A percentile compares a stretch with the other conserved stretches of the same genome.
Conservation (phyloP, 2,797 vertebrate genomes). For the Amniataba percoides region DNA sequence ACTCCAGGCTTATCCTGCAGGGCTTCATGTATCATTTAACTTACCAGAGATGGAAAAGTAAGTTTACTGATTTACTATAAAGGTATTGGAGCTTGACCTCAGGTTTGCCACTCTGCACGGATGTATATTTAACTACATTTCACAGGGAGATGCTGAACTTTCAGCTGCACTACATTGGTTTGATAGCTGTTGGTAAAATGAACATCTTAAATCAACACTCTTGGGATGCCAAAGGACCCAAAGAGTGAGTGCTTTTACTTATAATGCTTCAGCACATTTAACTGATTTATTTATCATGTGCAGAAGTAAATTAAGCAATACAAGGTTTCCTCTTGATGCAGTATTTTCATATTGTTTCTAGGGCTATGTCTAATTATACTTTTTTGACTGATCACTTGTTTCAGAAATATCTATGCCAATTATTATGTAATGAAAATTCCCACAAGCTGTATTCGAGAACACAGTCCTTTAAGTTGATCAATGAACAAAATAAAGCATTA, state of each 20-base stretch:
- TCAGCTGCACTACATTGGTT: slow-evolving; percentile 1
- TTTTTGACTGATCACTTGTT: not conserved
- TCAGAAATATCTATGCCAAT: no score
- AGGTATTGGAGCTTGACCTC: slow-evolving; percentile 8
- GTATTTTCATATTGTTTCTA: not conserved
- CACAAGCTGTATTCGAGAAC: not conserved
- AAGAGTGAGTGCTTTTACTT: not conserved
- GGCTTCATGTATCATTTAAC: slow-evolving; percentile 6
- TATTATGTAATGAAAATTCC: no score
- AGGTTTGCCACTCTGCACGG: not conserved
- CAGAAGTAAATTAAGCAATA: slow-evolving; percentile 2
- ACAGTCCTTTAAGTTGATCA: not conserved
- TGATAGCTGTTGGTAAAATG: slow-evolving; percentile 9
- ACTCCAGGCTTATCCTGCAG: not conserved
- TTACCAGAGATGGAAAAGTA: not conserved
- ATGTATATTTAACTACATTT: not conserved
- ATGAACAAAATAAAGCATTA: not conserved
- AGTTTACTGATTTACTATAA: slow-evolving; percentile 27
- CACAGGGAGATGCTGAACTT: slow-evolving; percentile 7
- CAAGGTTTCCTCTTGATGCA: not conserved
- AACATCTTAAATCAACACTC: slow-evolving; percentile 3
- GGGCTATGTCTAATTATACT: not conserved
- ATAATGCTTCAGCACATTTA: slow-evolving; percentile 14
- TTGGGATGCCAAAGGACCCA: slow-evolving; percentile 5
- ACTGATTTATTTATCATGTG: slow-evolving; percentile 21